Evolutionary conservation across 2,797 vertebrate genomes (phyloP).

Genomic region (Onychomys leucogaster): DNA sequence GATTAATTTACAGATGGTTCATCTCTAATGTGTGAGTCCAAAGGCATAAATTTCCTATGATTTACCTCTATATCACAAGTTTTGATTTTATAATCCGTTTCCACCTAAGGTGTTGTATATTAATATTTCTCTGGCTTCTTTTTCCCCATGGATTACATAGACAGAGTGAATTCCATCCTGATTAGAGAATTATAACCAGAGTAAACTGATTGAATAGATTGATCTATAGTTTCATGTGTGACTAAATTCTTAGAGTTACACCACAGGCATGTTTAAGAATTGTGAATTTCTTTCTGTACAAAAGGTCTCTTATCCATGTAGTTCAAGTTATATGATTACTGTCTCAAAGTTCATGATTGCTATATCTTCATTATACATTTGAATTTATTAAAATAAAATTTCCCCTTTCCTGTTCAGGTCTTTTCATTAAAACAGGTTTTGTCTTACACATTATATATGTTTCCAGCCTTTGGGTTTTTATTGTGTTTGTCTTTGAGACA

Average conservation of each 20-base stretch:
- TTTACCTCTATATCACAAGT: neutral
- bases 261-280: neutral
- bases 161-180: neutral
- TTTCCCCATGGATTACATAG: neutral
- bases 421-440: neutral
- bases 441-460: neutral
- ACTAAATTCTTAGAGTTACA: neutral
- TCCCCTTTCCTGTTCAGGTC: neutral
- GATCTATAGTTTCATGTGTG: neutral
- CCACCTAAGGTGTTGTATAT: neutral
- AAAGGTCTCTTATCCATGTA: neutral
- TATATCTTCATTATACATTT: neutral
- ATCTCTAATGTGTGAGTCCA: neutral
- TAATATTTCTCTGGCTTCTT: conserved; percentile 34
- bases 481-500: neutral
- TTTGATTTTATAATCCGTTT: neutral
- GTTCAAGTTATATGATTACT: neutral
- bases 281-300: neutral
- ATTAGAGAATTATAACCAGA: neutral
- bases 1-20: neutral
- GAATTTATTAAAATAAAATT: neutral
- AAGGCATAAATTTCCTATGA: neutral
- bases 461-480: neutral
- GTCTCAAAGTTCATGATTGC: neutral
- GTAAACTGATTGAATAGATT: neutral